Evolutionary conservation across 2,888 invertebrate species (phyloP).

Genomic region (Onchidella celtica): DNA sequence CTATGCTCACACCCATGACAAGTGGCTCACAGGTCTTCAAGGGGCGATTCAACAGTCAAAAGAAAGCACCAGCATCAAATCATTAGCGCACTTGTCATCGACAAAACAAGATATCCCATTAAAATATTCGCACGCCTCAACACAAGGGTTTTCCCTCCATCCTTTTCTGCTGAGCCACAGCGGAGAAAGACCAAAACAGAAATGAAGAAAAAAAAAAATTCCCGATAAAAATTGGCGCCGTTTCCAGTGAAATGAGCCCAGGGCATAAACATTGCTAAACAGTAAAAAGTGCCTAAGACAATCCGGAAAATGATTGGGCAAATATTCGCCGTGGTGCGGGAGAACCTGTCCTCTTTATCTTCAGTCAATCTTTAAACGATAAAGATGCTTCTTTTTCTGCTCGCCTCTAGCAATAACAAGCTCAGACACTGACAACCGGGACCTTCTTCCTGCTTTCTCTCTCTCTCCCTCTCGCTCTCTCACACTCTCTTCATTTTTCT

Average conservation of each 20-base stretch:
- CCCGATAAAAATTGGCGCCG: background rate
- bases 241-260: background rate
- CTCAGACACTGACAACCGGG: background rate
- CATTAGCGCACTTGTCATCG: too few species aligned
- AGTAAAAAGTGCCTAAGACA: constrained; percentile 1
- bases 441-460: constrained; percentile 1
- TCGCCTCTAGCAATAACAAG: constrained; percentile 17
- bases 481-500: constrained; percentile 14
- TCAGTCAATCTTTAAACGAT: constrained; percentile 28
- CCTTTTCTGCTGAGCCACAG: background rate
- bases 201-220: background rate
- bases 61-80: too few species aligned
- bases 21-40: too few species aligned
- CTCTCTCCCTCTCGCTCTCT: constrained; percentile 12
- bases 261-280: background rate
- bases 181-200: background rate
- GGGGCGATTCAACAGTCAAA: too few species aligned
- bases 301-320: background rate
- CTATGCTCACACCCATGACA: too few species aligned
- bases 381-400: constrained; percentile 3
- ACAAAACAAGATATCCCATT: too few species aligned
- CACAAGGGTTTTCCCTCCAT: too few species aligned
- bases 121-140: too few species aligned
- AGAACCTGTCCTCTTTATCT: background rate
- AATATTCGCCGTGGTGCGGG: background rate